Conservation (phyloP, 2,797 vertebrate genomes). For the Pelodytes ibericus region DNA sequence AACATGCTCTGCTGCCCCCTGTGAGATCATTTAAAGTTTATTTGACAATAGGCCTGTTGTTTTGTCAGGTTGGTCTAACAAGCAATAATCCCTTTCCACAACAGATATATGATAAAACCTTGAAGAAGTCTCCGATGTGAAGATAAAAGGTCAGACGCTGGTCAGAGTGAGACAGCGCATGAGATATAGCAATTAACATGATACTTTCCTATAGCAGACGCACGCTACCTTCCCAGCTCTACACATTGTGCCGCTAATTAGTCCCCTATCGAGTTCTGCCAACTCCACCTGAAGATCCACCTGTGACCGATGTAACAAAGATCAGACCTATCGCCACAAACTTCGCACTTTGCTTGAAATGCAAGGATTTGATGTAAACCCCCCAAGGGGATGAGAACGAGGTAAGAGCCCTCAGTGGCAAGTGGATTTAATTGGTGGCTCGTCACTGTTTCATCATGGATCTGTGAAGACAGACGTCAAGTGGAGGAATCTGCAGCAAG, state of each 20-base stretch:
- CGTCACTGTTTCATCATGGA: conserved; percentile 13
- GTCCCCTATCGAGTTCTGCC: conserved; percentile 19
- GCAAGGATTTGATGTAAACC: conserved; percentile 12
- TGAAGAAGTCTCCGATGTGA: conserved; percentile 9
- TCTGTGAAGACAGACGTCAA: not conserved
- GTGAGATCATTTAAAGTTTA: conserved; percentile 36
- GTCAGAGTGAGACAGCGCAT: conserved; percentile 20
- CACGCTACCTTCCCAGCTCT: not conserved
- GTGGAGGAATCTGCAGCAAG: not conserved
- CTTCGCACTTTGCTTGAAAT: not conserved
- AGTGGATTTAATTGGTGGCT: conserved; percentile 5
- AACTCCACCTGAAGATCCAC: conserved; percentile 34
- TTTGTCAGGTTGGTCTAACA: conserved; percentile 42
- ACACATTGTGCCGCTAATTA: conserved; percentile 30
- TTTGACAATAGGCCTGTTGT: conserved; percentile 18
- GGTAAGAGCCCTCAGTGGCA: conserved; percentile 2
- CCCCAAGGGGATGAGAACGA: not conserved
- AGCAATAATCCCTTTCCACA: conserved; percentile 41
- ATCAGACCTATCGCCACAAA: not conserved
- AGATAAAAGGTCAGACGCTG: conserved; percentile 37
- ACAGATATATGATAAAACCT: conserved; percentile 26
- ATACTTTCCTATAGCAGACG: not conserved
- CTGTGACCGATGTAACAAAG: conserved; percentile 22
- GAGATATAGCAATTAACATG: conserved; percentile 23
- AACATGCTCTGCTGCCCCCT: conserved; percentile 25